Conservation (phyloP, 2,797 vertebrate species). For the Hemitrygon akajei region DNA sequence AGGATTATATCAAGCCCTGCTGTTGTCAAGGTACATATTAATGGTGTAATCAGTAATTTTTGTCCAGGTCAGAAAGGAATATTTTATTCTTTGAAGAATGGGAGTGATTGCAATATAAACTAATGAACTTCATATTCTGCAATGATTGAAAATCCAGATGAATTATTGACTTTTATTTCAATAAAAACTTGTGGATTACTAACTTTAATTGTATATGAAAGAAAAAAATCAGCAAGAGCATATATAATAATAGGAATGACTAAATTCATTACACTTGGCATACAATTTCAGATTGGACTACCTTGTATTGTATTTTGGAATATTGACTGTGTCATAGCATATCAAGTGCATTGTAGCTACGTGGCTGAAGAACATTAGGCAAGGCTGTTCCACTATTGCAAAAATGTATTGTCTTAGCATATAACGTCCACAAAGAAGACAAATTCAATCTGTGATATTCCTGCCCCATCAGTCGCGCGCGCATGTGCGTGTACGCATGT, state of each 20-base stretch:
- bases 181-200: slow-evolving; percentile 39
- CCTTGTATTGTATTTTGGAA: neutral
- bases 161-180: slow-evolving; percentile 41
- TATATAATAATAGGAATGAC: neutral
- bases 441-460: neutral
- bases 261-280: neutral
- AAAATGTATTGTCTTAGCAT: no score
- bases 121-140: slow-evolving; percentile 39
- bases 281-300: neutral
- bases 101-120: slow-evolving; percentile 40
- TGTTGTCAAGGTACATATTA: slow-evolving; percentile 82
- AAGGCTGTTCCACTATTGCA: no score
- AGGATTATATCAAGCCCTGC: slow-evolving; percentile 93
- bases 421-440: neutral
- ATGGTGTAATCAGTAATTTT: slow-evolving; percentile 45
- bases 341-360: no score
- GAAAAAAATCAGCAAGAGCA: neutral
- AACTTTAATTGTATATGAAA: neutral
- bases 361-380: no score
- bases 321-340: neutral
- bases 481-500: no score
- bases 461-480: neutral
- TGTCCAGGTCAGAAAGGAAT: neutral
- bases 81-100: slow-evolving; percentile 40
- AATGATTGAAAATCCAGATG: slow-evolving; percentile 34